Evolutionary conservation across 2,113 vertebrate genomes (phyloP).

Genomic region (Ageneiosus marmoratus): DNA sequence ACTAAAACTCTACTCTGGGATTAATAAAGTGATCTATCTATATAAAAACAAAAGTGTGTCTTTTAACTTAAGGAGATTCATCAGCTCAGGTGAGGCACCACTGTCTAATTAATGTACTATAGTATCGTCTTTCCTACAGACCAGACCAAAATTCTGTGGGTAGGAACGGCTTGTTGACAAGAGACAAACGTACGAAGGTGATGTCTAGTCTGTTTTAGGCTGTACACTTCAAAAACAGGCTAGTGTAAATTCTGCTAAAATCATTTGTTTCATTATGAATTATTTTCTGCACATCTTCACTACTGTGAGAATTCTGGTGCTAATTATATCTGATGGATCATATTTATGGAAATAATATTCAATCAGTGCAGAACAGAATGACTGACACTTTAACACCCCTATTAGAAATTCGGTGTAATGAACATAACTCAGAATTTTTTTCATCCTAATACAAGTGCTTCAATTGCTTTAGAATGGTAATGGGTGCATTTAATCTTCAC

Average conservation of each 20-base stretch:
- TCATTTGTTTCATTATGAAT: too few species aligned
- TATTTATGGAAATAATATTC: slow-evolving; percentile 8
- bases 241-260: too few species aligned
- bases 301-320: not conserved
- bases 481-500: slow-evolving; percentile 50
- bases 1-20: too few species aligned
- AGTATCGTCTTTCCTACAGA: too few species aligned
- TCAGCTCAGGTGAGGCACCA: not conserved
- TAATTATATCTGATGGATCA: slow-evolving; percentile 9
- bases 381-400: slow-evolving; percentile 1
- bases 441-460: slow-evolving; percentile 22
- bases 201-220: too few species aligned
- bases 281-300: not conserved
- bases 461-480: slow-evolving; percentile 47
- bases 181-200: too few species aligned
- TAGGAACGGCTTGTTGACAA: too few species aligned
- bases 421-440: not conserved
- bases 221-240: too few species aligned
- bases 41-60: not conserved
- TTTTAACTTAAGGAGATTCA: not conserved
- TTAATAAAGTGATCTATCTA: too few species aligned
- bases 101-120: not conserved
- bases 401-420: not conserved
- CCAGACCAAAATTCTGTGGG: too few species aligned
- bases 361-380: slow-evolving; percentile 10